Evolutionary conservation across 2,113 vertebrate species (phyloP), one percentile per base, ranked within the genome.

Genomic region (Grallaria varia): DNA sequence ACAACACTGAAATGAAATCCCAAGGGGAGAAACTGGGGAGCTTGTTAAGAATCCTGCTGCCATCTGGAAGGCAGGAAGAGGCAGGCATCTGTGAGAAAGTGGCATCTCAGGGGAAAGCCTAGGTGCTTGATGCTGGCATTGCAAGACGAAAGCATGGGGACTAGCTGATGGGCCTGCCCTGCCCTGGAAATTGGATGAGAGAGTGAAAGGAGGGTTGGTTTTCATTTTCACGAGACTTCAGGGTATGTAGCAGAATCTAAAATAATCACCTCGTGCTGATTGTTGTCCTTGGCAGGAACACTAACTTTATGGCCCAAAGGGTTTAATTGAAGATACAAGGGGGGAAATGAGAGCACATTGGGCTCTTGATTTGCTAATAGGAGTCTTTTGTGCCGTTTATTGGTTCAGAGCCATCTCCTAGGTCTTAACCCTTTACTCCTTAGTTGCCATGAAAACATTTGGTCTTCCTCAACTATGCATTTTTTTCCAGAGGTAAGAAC

Each of bases 401-500:
- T 96, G 96, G 85, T 96, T 90, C 44, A 3, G 64, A 92, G 96
- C 95, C 96, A 96, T 90, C 88, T 92, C 85, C 79, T 84, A 84
- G 92, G 75, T 81, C 95, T 96, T 96, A 94, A 96, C 92, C 49
- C 93, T 94, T 94, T 92, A 90, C 86, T 96, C 76, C 73, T 93
- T 86, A 81, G 96, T 97, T 96, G 71, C 95, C 88, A 93, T 89
- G 96, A 93, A 93, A 93, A 95, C 95, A 31, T 13, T 63, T 31
- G 27, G 82, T 74, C 63, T 91, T 91, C 75, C 93, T 96, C 35
- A 73, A 80, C 93, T 92, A 96, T 95, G 93, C 73, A 19, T 59
- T 76, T 84, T 88, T 21, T 47, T 42, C 42, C 42, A 82, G 89
- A 81, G 55, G 85, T 84, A 86, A 86, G 60, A 92, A 74, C 18